Conservation (phyloP, 1,140 invertebrate genomes). For the Pogonomyrmex californicus region DNA sequence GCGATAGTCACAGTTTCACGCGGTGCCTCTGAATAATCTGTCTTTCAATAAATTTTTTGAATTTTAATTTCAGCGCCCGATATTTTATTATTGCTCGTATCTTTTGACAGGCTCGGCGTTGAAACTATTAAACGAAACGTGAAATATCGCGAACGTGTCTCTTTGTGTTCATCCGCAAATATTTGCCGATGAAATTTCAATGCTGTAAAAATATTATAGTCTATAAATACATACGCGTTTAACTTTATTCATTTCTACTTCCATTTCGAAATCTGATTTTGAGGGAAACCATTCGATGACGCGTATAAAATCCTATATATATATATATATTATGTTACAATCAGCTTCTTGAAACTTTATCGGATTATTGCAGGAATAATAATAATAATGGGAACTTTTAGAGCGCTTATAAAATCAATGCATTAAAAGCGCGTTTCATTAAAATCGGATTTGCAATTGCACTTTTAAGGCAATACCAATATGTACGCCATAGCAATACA, state of each 20-base stretch:
- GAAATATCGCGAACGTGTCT: neutral
- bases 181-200: conserved; percentile 21
- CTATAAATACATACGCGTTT: neutral
- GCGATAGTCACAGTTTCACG: neutral
- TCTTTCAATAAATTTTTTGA: neutral
- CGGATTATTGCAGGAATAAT: conserved; percentile 1
- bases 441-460: neutral
- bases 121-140: neutral
- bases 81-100: neutral
- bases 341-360: neutral
- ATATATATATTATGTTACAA: neutral
- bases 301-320: neutral
- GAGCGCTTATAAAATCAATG: neutral
- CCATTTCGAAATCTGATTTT: neutral
- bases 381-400: conserved; percentile 6
- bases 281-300: neutral
- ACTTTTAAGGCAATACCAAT: neutral
- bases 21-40: neutral
- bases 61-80: neutral
- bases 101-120: neutral
- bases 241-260: neutral
- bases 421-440: neutral
- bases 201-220: conserved; percentile 37
- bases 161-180: conserved; percentile 2
- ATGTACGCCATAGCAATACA: neutral